phyloP scores from a whole-genome alignment of 1,140 invertebrate genomes.

The Hyles vespertilio region DNA sequence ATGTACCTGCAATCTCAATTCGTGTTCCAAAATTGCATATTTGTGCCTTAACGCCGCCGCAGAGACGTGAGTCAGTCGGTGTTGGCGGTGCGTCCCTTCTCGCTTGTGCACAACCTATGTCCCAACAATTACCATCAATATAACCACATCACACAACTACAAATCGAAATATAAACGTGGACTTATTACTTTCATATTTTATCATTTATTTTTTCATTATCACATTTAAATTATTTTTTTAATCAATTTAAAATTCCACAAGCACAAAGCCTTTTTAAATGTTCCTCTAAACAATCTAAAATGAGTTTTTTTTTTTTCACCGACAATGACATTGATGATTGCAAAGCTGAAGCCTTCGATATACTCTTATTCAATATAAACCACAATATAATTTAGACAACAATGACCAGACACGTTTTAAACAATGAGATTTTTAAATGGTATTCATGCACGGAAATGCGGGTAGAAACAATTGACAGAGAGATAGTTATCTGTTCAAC shows the following conservation, averaged over 20 bases:
- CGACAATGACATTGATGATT: constrained; percentile 6
- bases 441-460: constrained; percentile 12
- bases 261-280: constrained; percentile 8
- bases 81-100: constrained; percentile 47
- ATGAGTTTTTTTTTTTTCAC: constrained; percentile 5
- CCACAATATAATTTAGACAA: constrained; percentile 3
- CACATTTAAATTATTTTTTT: not conserved
- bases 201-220: not conserved
- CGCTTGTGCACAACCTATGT: constrained; percentile 62
- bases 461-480: constrained; percentile 6
- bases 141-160: not conserved
- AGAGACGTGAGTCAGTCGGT: constrained; percentile 50
- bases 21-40: constrained; percentile 71
- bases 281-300: not conserved
- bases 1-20: constrained; percentile 66
- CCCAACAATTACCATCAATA: constrained; percentile 1
- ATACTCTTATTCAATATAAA: not conserved
- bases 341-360: constrained; percentile 9
- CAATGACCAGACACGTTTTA: constrained; percentile 7
- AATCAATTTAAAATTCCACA: constrained; percentile 2
- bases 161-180: not conserved
- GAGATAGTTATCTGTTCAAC: not conserved
- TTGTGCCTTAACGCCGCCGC: constrained; percentile 67
- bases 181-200: not conserved
- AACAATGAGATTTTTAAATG: not conserved